Evolutionary conservation across 2,113 vertebrate genomes (phyloP), one percentile per base, ranked within the genome.

Genomic region (Galeopterus variegatus): DNA sequence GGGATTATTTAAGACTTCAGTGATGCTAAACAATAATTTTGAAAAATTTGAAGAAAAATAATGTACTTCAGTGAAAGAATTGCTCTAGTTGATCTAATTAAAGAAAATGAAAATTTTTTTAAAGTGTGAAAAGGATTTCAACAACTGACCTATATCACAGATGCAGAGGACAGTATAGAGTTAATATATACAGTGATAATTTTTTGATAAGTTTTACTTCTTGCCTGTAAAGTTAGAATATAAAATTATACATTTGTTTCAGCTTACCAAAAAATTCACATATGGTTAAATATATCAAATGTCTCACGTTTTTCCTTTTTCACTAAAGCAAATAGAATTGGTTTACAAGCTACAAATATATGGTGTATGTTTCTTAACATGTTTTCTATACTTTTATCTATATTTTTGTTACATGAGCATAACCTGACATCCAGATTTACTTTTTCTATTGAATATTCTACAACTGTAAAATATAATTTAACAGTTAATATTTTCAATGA

Each of bases 381-480:
- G 54, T 95, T 93, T 69, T 9, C n/a, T 93, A 85, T 84, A 85
- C 97, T 97, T 98, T 97, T 91, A 89, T 94, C 89, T 88, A 45
- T 65, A 18, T 58, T 90, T 96, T 97, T 94, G 4, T 96, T 91
- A 67, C 50, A 33, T 76, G 60, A 96, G 76, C 50, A n/a, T 89
- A 97, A 96, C 3, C 26, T 72, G 92, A 45, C 0, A 2, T 87
- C 56, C 73, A 75, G 17, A 70, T 92, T 45, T 94, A 93, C 80
- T 23, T 95, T n/a, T 95, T 97, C 96, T 11, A 88, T 85, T 73
- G 33, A 1, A 1, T 94, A 48, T 72, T 88, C 94, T 96, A 90
- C 86, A 97, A 97, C 94, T 64, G 19, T 94, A 89, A 84, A 81
- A 48, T 91, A 83, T 96, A 97, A 98, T 96, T 97, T 98, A 98